These are phyloP conservation scores for Rhyzopertha dominica DNA, from an alignment of 1,140 invertebrate genomes.

Conservation along the genomic window DNA sequence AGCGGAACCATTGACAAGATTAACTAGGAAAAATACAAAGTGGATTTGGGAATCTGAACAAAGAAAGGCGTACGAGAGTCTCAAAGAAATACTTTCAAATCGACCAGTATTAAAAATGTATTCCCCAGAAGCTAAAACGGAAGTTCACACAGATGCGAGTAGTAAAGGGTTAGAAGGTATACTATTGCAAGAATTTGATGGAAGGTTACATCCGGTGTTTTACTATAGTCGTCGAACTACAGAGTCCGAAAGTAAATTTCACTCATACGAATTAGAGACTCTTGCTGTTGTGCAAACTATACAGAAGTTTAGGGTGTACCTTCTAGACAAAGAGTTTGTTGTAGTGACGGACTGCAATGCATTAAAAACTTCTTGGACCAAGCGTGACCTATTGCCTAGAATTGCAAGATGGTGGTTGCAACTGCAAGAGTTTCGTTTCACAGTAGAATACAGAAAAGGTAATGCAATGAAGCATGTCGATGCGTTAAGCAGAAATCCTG, in stretches of 20 bases:
- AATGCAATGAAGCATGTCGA: background rate
- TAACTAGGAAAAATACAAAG: background rate
- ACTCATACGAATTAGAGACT: conserved; percentile 47
- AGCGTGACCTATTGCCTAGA: background rate
- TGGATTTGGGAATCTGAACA: background rate
- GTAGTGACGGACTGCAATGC: conserved; percentile 1
- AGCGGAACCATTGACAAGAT: background rate
- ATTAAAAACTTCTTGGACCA: background rate
- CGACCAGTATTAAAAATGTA: too few species aligned
- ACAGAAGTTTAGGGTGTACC: conserved; percentile 1
- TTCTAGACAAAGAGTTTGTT: conserved; percentile 1
- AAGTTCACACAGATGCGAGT: background rate
- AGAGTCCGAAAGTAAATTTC: background rate
- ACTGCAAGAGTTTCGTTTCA: conserved; percentile 2
- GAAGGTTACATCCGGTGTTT: background rate
- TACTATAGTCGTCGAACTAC: background rate
- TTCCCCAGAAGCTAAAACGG: background rate
- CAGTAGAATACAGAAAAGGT: background rate
- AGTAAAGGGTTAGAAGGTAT: background rate
- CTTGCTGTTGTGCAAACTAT: conserved; percentile 46
- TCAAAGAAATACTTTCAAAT: too few species aligned
- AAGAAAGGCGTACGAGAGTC: background rate
- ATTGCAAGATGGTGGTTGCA: too few species aligned
- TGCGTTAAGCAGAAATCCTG: background rate
- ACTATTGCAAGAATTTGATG: background rate